Base-by-base conservation (phyloP, 2,113 vertebrate genomes). In the Prolemur simus region DNA sequence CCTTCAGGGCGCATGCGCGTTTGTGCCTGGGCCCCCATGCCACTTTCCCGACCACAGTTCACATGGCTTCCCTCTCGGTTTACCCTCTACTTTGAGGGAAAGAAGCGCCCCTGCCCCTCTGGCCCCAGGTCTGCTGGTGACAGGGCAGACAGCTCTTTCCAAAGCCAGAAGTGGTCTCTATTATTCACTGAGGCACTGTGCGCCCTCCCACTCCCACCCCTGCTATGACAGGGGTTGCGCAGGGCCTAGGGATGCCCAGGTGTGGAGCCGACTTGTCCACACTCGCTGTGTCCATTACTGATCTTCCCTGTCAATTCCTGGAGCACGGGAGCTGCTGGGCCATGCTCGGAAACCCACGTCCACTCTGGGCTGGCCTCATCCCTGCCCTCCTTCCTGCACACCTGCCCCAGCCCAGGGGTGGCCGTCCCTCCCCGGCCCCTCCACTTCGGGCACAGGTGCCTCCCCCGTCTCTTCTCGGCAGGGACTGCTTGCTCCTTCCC, bases 271-370 rank as follows among this genome's bases (percentile, higher is more conserved):
- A 17, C 12, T 11, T 29, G 14, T 21, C 0, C 9, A 66, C 5
- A 0, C 29, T 60, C n/a, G 0, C 32, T 1, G 27, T 17, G 0
- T 2, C 8, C 5, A 3, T 10, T 5, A 0, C 1, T 14, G 54
- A 5, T 4, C 8, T 20, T 32, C 37, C 27, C 80, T 14, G 0
- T 25, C 39, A 3, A 0, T 34, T 54, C 49, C 49, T 2, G 13
- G 13, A 49, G 49, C 49, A 49, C 49, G 13, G 49, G 13, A 14
- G 49, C 49, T 1, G 27, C 74, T 3, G 27, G 45, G 25, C 9
- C 42, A 49, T 5, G 2, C 23, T 14, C 32, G 5, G 87, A 42
- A 60, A 45, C 42, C 4, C 25, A 6, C 1, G 49, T 6, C 3
- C 6, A 2, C 64, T 12, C 37, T 27, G 20, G 4, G 3, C 63